Conservation (phyloP, 2,797 vertebrate genomes). For the Myiotriccus ornatus region DNA sequence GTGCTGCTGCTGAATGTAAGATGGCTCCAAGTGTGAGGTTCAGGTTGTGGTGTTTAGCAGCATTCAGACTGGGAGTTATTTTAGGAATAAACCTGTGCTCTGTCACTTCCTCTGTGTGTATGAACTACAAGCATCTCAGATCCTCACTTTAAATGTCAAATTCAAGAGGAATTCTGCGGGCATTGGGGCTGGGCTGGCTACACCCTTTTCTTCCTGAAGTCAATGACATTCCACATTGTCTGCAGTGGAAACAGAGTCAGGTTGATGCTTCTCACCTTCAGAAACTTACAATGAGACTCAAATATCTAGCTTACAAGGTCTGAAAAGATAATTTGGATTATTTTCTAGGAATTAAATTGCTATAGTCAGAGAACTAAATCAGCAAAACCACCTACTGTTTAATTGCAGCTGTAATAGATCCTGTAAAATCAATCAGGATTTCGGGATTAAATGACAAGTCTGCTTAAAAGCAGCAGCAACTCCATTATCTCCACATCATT, state of each 20-base stretch:
- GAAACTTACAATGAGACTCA: background rate
- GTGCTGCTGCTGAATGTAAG: background rate
- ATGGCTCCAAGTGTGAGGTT: background rate
- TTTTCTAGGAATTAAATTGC: background rate
- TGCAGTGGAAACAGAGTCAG: background rate
- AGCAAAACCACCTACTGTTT: background rate
- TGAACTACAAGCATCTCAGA: background rate
- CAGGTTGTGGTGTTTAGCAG: background rate
- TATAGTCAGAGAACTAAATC: background rate
- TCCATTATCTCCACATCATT: background rate
- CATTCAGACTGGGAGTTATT: background rate
- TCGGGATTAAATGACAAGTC: background rate
- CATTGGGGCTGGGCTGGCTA: background rate
- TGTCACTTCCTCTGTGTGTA: background rate
- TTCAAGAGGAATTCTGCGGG: background rate
- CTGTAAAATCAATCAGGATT: background rate
- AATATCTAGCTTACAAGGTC: background rate
- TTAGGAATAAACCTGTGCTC: background rate
- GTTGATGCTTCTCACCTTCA: background rate
- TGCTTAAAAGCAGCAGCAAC: background rate
- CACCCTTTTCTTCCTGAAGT: background rate
- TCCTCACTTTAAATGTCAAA: background rate
- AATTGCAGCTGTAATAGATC: background rate
- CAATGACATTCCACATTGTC: background rate
- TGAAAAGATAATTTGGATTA: background rate